A percentile compares a stretch with the other conserved stretches of the same genome.
phyloP scores from a whole-genome alignment of 92 coral and sea anemone genomes.

The Galaxea fascicularis region DNA sequence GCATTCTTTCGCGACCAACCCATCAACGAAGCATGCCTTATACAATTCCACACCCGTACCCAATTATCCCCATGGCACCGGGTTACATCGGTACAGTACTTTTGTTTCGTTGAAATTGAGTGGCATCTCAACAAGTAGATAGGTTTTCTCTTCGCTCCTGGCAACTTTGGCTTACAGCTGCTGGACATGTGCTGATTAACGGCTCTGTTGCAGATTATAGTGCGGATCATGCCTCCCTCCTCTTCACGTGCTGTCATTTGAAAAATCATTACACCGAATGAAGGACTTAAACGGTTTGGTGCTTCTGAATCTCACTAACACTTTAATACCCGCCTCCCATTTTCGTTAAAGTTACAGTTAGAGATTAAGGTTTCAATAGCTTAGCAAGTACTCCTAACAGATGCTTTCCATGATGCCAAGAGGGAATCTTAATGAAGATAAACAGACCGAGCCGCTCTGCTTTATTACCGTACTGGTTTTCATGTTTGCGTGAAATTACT shows the following conservation, averaged over 20 bases:
- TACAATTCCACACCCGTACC: constrained; percentile 82
- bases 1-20: constrained; percentile 96
- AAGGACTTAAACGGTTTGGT: constrained; percentile 46
- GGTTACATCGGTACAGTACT: constrained; percentile 82
- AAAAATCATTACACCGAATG: constrained; percentile 20
- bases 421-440: constrained; percentile 25
- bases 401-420: constrained; percentile 25
- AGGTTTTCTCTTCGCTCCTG: constrained; percentile 11
- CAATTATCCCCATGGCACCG: constrained; percentile 81
- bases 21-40: constrained; percentile 85
- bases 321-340: constrained; percentile 61
- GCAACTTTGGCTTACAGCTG: constrained; percentile 19
- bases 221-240: not conserved
- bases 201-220: constrained; percentile 34
- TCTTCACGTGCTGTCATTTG: constrained; percentile 44
- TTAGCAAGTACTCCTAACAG: constrained; percentile 35
- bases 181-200: constrained; percentile 22
- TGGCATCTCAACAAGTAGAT: constrained; percentile 43
- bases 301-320: constrained; percentile 52
- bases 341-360: constrained; percentile 18
- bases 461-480: not conserved
- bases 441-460: constrained; percentile 12
- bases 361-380: constrained; percentile 55
- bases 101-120: constrained; percentile 30
- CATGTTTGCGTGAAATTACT: constrained; percentile 29